Base-by-base conservation (phyloP, 2,888 invertebrate species). In the Thysanoteuthis rhombus region DNA sequence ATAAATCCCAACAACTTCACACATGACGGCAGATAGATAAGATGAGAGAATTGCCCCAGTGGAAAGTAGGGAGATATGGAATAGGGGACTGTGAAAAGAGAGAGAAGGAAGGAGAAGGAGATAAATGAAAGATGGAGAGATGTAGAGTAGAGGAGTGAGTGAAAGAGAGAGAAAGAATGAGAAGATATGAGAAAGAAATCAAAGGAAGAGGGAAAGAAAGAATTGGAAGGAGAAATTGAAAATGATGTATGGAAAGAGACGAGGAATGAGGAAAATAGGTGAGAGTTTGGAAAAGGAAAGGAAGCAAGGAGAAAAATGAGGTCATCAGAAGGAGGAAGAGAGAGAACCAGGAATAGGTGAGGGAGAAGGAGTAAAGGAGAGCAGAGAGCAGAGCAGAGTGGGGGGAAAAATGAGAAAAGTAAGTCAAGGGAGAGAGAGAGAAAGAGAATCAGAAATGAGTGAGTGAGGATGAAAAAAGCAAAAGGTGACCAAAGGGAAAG, bases 1-100 rank as follows among this genome's bases (percentile, higher is more conserved):
- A 75, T n/a, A 75, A 75, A 75, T 75, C 75, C n/a, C 75, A 75
- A n/a, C n/a, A n/a, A 75, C 75, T 75, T n/a, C 75, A n/a, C 75
- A 75, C 75, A 75, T 75, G 75, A 75, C n/a, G n/a, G 75, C 75
- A 75, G 25, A n/a, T n/a, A 52, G 75, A 75, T 75, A n/a, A 75
- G 75, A 75, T 75, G 75, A 16, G n/a, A 75, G n/a, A 75, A 75
- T 75, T n/a, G 36, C n/a, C 16, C 75, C n/a, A n/a, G n/a, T n/a
- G n/a, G 75, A 75, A 75, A 75, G 75, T n/a, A 12, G n/a, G n/a
- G n/a, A 75, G 75, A 75, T 75, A 75, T 36, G 19, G 16, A 75
- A n/a, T 10, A 75, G n/a, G 8, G 6, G 10, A 75, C 6, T 19
- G 22, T 19, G 19, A 8, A 22, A 47, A 47, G 47, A 47, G 36